Conservation (phyloP, 2,113 vertebrate species). For the Burhinus bistriatus region DNA sequence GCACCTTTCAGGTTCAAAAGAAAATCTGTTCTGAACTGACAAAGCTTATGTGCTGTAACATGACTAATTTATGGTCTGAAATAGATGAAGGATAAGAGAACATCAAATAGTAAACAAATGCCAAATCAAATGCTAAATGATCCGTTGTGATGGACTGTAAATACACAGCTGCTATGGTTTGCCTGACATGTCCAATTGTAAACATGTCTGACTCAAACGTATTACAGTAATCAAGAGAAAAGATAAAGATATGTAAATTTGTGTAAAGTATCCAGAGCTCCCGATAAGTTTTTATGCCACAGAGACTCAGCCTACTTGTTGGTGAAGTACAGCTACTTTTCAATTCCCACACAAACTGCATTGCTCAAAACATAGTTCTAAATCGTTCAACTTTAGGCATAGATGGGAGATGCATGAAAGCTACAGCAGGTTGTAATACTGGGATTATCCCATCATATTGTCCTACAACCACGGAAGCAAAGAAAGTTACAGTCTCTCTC, state of each 20-base stretch:
- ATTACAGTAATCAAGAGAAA: not conserved
- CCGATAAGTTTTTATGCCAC: not conserved
- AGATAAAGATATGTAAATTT: not conserved
- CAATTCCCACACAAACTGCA: not conserved
- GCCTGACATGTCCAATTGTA: not conserved
- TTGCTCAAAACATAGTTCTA: not conserved
- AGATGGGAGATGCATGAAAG: not conserved
- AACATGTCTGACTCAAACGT: not conserved
- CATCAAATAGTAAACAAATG: not conserved
- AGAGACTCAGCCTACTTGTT: not conserved
- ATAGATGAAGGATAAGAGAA: not conserved
- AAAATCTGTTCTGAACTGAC: not conserved
- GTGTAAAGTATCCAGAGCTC: not conserved
- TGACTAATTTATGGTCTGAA: not conserved
- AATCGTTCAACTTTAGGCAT: not conserved
- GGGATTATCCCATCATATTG: not conserved
- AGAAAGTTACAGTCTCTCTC: not conserved
- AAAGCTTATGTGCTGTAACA: not conserved
- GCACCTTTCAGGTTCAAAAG: not conserved
- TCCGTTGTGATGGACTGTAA: not conserved
- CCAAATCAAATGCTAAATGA: not conserved
- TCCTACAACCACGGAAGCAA: accelerated
- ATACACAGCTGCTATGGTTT: not conserved
- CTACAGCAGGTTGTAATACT: not conserved
- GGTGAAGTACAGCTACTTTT: not conserved